Percentiles rank a stretch among this genome's conserved stretches.
These are phyloP conservation scores for Diplodus sargus DNA, from an alignment of 2,797 vertebrate species.

Conservation along the genomic window DNA sequence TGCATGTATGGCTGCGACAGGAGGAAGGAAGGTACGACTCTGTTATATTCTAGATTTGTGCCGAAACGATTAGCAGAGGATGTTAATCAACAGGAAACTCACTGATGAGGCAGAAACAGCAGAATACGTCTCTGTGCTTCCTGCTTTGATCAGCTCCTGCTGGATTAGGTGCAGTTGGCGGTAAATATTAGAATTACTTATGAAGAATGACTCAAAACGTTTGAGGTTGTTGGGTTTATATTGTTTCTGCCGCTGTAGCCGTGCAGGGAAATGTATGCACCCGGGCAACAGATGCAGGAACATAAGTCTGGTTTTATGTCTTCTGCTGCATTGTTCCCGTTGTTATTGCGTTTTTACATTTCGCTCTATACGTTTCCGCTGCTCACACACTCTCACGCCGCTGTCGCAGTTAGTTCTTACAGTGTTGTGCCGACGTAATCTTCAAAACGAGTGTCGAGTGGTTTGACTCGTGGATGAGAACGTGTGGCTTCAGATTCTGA, in stretches of 20 bases:
- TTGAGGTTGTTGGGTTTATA: neutral
- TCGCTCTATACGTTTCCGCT: neutral
- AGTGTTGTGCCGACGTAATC: too few relatives aligned
- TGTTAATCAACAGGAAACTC: slow-evolving; percentile 33
- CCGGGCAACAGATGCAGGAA: neutral
- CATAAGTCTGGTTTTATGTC: neutral
- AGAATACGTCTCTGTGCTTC: neutral
- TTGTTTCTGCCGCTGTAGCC: neutral
- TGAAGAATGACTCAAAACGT: neutral
- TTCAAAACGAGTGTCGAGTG: neutral
- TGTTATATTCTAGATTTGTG: slow-evolving; percentile 22
- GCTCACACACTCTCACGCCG: neutral
- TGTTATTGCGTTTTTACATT: neutral
- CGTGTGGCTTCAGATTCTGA: too few relatives aligned
- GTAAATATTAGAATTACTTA: neutral
- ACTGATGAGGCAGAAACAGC: slow-evolving; percentile 23
- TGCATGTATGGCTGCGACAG: neutral
- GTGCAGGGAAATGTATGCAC: slow-evolving; percentile 15
- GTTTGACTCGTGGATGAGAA: neutral
- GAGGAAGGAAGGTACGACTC: neutral
- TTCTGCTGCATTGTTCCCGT: neutral
- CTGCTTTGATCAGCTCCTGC: neutral
- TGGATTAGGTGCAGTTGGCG: neutral
- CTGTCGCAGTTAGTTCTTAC: too few relatives aligned
- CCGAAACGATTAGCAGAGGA: neutral